Evolutionary conservation across 1,140 invertebrate species (phyloP).

Genomic region (Triops longicaudatus): DNA sequence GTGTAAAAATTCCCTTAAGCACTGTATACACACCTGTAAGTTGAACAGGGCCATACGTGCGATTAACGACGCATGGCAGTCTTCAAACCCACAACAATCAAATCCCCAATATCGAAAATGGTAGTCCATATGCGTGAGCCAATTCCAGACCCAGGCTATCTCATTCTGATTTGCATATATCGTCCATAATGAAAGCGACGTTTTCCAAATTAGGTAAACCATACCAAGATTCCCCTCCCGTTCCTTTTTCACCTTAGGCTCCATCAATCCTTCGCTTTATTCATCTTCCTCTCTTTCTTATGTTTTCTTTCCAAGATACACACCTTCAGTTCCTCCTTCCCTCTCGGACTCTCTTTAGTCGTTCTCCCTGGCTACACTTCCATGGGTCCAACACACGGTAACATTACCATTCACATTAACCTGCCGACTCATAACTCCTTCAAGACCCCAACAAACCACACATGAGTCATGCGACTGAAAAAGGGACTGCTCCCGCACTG

Average conservation of each 20-base stretch:
- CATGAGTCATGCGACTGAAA: neutral
- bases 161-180: neutral
- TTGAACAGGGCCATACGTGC: neutral
- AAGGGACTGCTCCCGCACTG: neutral
- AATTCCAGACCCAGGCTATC: neutral
- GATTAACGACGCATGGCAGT: neutral
- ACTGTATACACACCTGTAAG: neutral
- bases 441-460: neutral
- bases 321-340: conserved; percentile 16
- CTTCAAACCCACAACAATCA: neutral
- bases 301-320: neutral
- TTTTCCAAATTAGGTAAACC: neutral
- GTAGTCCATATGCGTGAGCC: neutral
- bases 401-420: neutral
- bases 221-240: neutral
- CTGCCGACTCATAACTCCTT: conserved; percentile 1
- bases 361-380: neutral
- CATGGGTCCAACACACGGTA: neutral
- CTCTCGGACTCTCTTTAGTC: neutral
- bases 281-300: neutral
- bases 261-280: neutral
- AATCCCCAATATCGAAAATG: neutral
- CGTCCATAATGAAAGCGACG: neutral
- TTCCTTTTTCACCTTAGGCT: neutral
- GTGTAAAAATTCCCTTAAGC: neutral